Conservation (phyloP, 1,140 invertebrate genomes). For the Pogonus chalceus region DNA sequence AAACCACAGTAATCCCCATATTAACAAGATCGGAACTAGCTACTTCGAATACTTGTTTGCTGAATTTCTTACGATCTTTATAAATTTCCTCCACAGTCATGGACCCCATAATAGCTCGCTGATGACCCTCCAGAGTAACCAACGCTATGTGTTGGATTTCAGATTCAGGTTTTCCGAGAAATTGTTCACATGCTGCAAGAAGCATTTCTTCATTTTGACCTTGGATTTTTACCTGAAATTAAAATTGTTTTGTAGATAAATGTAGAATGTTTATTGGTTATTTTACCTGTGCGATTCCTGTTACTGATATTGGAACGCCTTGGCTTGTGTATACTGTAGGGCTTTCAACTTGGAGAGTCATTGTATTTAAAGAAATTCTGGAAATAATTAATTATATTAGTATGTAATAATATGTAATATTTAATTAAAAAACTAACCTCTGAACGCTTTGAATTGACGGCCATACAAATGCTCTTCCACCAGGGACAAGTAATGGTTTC, state of each 20-base stretch:
- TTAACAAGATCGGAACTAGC: slow-evolving; percentile 92
- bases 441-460: slow-evolving; percentile 89
- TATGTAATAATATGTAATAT: neutral
- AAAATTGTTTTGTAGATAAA: neutral
- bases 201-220: slow-evolving; percentile 97
- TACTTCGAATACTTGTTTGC: slow-evolving; percentile 92
- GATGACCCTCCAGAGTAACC: slow-evolving; percentile 94
- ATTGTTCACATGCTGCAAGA: slow-evolving; percentile 91
- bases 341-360: slow-evolving; percentile 88
- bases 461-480: slow-evolving; percentile 95
- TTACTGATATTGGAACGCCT: slow-evolving; percentile 94
- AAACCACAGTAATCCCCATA: slow-evolving; percentile 97
- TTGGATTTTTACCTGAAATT: slow-evolving; percentile 83
- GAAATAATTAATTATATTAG: slow-evolving; percentile 22
- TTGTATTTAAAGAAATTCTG: slow-evolving; percentile 90
- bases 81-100: slow-evolving; percentile 99
- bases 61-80: slow-evolving; percentile 97
- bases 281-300: slow-evolving; percentile 86
- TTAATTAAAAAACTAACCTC: slow-evolving; percentile 48
- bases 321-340: slow-evolving; percentile 91
- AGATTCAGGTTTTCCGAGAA: slow-evolving; percentile 81
- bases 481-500: slow-evolving; percentile 84
- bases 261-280: slow-evolving; percentile 7
- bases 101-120: slow-evolving; percentile 96
- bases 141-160: slow-evolving; percentile 90